A percentile compares a stretch with the other conserved stretches of the same genome.
These are phyloP conservation scores for Amblyjoppa proteus DNA, from an alignment of 2,888 invertebrate species.

Conservation along the genomic window DNA sequence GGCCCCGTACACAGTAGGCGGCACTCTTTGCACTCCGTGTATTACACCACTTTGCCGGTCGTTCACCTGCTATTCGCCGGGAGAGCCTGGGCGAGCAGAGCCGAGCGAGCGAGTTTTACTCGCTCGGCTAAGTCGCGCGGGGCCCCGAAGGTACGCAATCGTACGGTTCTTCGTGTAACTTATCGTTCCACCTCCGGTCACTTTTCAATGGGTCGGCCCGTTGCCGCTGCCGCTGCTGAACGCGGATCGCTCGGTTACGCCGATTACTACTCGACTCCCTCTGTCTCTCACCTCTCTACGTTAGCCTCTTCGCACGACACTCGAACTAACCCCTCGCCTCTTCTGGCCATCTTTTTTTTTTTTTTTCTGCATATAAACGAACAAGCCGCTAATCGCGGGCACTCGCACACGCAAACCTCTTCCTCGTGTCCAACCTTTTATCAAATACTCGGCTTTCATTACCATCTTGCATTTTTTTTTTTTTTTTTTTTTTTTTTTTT, in stretches of 20 bases:
- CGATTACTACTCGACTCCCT: slow-evolving; percentile 6
- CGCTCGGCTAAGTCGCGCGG: slow-evolving; percentile 63
- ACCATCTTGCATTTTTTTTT: slow-evolving; percentile 15
- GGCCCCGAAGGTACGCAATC: slow-evolving; percentile 63
- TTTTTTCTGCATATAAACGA: background rate
- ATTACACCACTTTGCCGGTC: slow-evolving; percentile 82
- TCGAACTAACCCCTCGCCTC: slow-evolving; percentile 13
- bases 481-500: background rate
- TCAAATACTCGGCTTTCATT: slow-evolving; percentile 14
- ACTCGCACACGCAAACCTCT: slow-evolving; percentile 16
- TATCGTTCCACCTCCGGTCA: slow-evolving; percentile 67
- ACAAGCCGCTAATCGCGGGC: slow-evolving; percentile 7
- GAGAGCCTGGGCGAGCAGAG: slow-evolving; percentile 61
- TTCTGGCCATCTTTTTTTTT: background rate
- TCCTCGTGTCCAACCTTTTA: background rate
- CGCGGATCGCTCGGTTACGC: slow-evolving; percentile 13
- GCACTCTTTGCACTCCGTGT: slow-evolving; percentile 71
- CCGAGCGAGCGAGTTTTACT: slow-evolving; percentile 69
- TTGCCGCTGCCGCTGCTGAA: slow-evolving; percentile 20
- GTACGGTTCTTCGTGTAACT: slow-evolving; percentile 70
- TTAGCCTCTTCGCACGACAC: slow-evolving; percentile 18
- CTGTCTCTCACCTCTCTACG: background rate
- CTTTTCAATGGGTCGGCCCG: slow-evolving; percentile 65
- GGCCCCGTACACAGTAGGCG: slow-evolving; percentile 46
- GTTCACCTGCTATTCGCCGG: slow-evolving; percentile 80